Conservation (phyloP, 2,797 vertebrate genomes). For the Helicolenus hilgendorfi region DNA sequence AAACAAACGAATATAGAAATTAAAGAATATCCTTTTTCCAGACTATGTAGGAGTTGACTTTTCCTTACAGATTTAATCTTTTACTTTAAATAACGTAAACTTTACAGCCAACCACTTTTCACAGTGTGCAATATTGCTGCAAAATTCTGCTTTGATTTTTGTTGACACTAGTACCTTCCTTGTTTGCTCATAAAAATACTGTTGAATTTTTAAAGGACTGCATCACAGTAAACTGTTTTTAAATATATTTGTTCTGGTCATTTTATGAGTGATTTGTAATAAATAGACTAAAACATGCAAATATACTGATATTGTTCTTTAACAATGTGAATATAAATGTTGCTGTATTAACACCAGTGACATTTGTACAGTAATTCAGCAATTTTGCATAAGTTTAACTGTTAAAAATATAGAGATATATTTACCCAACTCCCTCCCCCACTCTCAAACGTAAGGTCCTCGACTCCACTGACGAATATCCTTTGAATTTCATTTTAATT, state of each 20-base stretch:
- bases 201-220: neutral
- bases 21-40: neutral
- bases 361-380: neutral
- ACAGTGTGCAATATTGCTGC: neutral
- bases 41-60: neutral
- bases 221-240: neutral
- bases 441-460: neutral
- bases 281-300: neutral
- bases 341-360: neutral
- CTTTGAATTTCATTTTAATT: slow-evolving; percentile 40
- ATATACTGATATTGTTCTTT: neutral
- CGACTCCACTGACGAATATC: neutral
- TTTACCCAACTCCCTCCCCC: neutral
- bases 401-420: neutral
- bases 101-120: neutral
- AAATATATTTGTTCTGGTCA: neutral
- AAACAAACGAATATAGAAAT: neutral
- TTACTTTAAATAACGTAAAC: neutral
- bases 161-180: neutral
- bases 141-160: neutral
- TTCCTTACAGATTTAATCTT: neutral
- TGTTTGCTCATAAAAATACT: neutral
- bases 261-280: neutral
- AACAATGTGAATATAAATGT: neutral
- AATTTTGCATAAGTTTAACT: neutral